phyloP scores from a whole-genome alignment of 2,888 invertebrate genomes.

The Cosmopolites sordidus region DNA sequence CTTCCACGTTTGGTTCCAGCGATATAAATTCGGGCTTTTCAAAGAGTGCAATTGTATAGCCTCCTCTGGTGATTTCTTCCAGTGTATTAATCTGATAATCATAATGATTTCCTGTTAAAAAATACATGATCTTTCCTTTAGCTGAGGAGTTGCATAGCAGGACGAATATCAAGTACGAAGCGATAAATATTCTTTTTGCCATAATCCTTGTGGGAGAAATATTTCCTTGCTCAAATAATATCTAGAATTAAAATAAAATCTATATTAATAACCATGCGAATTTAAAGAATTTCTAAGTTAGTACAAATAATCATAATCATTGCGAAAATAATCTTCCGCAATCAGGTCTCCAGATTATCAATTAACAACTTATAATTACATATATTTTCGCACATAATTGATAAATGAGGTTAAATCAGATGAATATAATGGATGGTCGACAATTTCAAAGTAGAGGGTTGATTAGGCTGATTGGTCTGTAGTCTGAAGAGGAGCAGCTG shows the following conservation, averaged over 20 bases:
- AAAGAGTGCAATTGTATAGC: slow-evolving; percentile 3
- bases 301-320: too few species aligned
- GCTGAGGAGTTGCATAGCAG: slow-evolving; percentile 4
- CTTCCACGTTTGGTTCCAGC: not conserved
- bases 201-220: not conserved
- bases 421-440: too few species aligned
- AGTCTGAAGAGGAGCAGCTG: too few species aligned
- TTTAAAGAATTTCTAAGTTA: too few species aligned
- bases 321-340: too few species aligned
- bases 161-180: not conserved
- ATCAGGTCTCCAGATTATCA: too few species aligned
- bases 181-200: not conserved
- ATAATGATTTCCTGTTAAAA: slow-evolving; percentile 10
- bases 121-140: slow-evolving; percentile 7
- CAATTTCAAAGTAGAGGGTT: too few species aligned
- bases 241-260: slow-evolving; percentile 1
- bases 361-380: too few species aligned
- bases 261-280: too few species aligned
- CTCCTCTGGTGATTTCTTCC: not conserved
- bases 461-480: too few species aligned
- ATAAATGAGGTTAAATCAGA: too few species aligned
- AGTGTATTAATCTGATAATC: slow-evolving; percentile 5
- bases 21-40: slow-evolving; percentile 8
- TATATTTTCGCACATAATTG: too few species aligned
- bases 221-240: slow-evolving; percentile 2